Percentiles rank a stretch among this genome's conserved stretches.
Evolutionary conservation across 2,888 invertebrate genomes (phyloP).

Genomic region (Tineola bisselliella): DNA sequence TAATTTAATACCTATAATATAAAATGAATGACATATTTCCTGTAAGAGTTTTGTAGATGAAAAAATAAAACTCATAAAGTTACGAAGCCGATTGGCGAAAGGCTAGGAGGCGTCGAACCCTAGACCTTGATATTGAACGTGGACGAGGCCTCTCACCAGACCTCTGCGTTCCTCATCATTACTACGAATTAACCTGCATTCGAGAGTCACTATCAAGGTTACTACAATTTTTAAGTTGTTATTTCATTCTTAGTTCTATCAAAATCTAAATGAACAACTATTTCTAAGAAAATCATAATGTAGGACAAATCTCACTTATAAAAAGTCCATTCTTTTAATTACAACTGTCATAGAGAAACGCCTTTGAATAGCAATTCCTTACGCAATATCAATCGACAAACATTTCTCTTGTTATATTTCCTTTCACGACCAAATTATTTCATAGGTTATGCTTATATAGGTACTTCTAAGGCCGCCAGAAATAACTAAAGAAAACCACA

Average conservation of each 20-base stretch:
- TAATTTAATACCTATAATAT: neutral
- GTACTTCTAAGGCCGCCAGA: too few relatives aligned
- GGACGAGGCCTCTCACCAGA: constrained; percentile 26
- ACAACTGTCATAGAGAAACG: too few relatives aligned
- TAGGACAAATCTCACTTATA: too few relatives aligned
- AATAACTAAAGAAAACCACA: too few relatives aligned
- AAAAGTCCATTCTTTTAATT: too few relatives aligned
- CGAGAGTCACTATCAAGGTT: neutral
- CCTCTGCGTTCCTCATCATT: constrained; percentile 8
- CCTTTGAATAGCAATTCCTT: too few relatives aligned
- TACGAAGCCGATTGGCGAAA: constrained; percentile 31
- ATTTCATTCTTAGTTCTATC: neutral
- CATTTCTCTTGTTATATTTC: too few relatives aligned
- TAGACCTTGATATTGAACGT: constrained; percentile 55
- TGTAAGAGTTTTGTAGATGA: neutral
- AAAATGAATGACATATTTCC: neutral
- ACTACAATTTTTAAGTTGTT: neutral
- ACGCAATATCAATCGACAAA: too few relatives aligned
- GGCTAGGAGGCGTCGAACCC: constrained; percentile 66
- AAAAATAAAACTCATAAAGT: neutral
- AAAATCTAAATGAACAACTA: too few relatives aligned
- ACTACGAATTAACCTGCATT: neutral
- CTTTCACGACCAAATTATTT: too few relatives aligned
- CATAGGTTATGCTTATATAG: too few relatives aligned
- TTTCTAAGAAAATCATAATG: too few relatives aligned